Evolutionary conservation across 2,888 invertebrate species (phyloP), one percentile per base, ranked within the genome.

Genomic region (Bembecia ichneumoniformis): DNA sequence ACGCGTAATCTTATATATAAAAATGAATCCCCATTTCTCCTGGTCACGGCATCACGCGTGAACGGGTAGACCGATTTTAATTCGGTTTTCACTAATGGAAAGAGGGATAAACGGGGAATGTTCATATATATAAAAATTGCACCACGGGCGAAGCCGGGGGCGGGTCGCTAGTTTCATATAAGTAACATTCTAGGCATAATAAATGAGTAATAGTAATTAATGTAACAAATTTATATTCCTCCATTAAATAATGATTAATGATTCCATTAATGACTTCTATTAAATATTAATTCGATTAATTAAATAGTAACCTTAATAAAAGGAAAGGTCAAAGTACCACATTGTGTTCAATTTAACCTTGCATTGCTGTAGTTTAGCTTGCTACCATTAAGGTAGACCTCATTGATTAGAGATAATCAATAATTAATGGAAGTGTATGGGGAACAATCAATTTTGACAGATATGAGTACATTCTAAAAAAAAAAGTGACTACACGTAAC

Each of bases 251-350:
- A 44, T 44, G 44, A 44, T 44, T 44, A 15, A 44, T 44, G 44
- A 17, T 44, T 40, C 13, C 16, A 44, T 44, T 44, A 14, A 15
- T 16, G 10, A 44, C 16, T 44, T 44, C 15, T 44, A 11, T 9
- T 44, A 15, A 15, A 57, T 54, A 56, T 66, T 66, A 71, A 72
- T 69, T 68, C 71, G 63, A 74, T 67, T 71, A 73, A 65, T 63
- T 63, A 60, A 64, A 64, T 64, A 68, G 62, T 65, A 64, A 68
- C 72, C 74, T 73, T 62, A 70, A 57, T 51, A n/a, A n/a, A n/a
- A n/a, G n/a, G 60, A 65, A 73, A 81, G 79, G 79, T 74, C 73
- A 65, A 58, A 55, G 57, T 61, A 44, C 9, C 16, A 44, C 17
- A 11, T 44, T 15, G 17, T 40, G 5, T 1, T 13, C 14, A 13